Base-by-base conservation (phyloP, 2,888 invertebrate species). In the Dastarcus helophoroides region DNA sequence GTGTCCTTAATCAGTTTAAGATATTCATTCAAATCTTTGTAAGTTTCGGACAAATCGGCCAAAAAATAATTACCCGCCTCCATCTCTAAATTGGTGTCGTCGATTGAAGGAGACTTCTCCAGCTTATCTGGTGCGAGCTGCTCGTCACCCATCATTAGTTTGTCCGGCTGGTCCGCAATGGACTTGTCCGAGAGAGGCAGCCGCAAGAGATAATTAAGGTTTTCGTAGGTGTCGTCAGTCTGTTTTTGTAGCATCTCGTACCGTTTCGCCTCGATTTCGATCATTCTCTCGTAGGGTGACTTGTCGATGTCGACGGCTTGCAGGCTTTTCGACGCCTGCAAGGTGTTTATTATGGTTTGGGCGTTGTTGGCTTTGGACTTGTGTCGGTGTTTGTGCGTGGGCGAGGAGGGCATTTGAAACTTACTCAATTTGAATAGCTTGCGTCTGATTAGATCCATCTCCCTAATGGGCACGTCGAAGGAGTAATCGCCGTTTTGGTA, bases 181-280 rank as follows among this genome's bases (percentile, higher is more conserved):
- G 29, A 26, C 22, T 24, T 21, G 3, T 35, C 31, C 13, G 6
- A 6, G 4, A 27, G 30, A 1, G 35, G 28, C 33, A 51, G 29
- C 33, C 48, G 47, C 16, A 51, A 33, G 14, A 53, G 41, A 38
- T 40, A 41, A 10, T 44, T 46, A 31, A 53, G 40, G 36, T 53
- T 51, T 6, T 50, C 50, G 32, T 52, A 51, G 6, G 50, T 47
- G 23, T 51, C 46, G 30, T 52, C 46, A 7, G 50, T 47, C 33
- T 51, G 48, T 29, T 44, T 40, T 36, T 51, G 52, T 14, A 50
- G 39, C 23, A 46, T 41, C 26, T 51, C 44, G 33, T 50, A 51
- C 25, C 48, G 36, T 28, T 46, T 47, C 3, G 48, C 46, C 5
- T 46, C 47, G n/a, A 53, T 30, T 31, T 50, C 44, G 22, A 53